Percentiles rank a stretch among this genome's conserved stretches.
These are phyloP conservation scores for Dorcus hopei DNA, from an alignment of 2,888 invertebrate species.

Conservation along the genomic window DNA sequence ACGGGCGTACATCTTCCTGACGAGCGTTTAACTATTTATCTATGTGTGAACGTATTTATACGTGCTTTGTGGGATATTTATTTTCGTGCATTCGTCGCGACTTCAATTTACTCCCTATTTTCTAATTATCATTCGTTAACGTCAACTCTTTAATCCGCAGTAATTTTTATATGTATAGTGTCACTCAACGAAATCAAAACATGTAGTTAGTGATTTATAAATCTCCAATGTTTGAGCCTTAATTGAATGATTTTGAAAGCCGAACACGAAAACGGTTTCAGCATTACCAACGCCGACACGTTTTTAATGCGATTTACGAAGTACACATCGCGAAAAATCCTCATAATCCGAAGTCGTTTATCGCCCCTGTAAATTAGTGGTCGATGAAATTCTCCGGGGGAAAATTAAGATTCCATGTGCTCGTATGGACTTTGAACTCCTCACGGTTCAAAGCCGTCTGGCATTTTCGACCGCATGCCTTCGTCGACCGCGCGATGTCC, in stretches of 20 bases:
- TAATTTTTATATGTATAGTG: too few species aligned
- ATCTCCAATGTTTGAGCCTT: too few species aligned
- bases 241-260: background rate
- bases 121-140: background rate
- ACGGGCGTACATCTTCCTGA: constrained; percentile 5
- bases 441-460: constrained; percentile 16
- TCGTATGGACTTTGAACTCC: constrained; percentile 10
- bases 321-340: background rate
- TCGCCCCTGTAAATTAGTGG: background rate
- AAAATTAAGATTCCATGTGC: constrained; percentile 9
- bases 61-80: background rate
- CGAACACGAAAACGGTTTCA: background rate
- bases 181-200: too few species aligned
- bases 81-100: background rate
- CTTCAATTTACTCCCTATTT: background rate
- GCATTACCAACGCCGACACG: background rate
- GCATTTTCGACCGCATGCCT: constrained; percentile 31
- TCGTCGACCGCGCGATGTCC: background rate
- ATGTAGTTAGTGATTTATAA: too few species aligned
- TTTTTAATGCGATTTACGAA: background rate
- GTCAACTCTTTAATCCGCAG: background rate
- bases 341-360: background rate
- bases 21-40: constrained; percentile 7
- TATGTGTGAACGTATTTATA: constrained; percentile 9
- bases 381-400: background rate